Percentiles rank a stretch among this genome's conserved stretches.
Evolutionary conservation across 2,888 invertebrate species (phyloP).

Genomic region (Podabrus alpinus): DNA sequence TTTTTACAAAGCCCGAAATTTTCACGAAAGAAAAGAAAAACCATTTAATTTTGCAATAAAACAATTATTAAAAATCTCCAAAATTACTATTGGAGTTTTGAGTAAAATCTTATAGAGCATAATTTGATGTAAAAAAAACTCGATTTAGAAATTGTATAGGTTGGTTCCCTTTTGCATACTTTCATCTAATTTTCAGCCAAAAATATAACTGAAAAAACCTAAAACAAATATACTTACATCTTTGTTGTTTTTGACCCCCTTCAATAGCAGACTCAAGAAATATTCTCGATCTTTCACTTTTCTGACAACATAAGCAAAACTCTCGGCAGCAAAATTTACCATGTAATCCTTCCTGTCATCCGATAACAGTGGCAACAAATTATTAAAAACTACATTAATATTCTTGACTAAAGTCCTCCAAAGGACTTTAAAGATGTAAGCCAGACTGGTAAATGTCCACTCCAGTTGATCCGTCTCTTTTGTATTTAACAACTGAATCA

Average conservation of each 20-base stretch:
- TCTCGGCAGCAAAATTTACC: conserved; percentile 92
- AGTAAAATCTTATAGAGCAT: no score
- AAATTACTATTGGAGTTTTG: no score
- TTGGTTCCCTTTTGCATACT: no score
- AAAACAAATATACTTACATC: conserved; percentile 62
- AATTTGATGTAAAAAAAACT: no score
- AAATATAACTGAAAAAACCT: background rate
- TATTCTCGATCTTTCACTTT: conserved; percentile 80
- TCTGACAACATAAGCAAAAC: conserved; percentile 92
- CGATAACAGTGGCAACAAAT: conserved; percentile 76
- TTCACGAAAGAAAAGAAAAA: no score
- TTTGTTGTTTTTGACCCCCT: conserved; percentile 66
- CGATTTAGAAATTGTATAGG: background rate
- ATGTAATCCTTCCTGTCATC: conserved; percentile 81
- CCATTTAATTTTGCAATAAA: no score
- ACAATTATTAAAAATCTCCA: no score
- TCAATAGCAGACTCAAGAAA: conserved; percentile 72
- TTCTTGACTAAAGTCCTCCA: conserved; percentile 84
- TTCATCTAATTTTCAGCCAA: no score
- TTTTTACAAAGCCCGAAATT: no score
- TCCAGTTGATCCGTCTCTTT: conserved; percentile 86
- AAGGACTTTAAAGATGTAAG: conserved; percentile 88
- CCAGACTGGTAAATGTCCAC: conserved; percentile 82
- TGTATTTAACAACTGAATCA: conserved; percentile 72
- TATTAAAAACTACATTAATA: conserved; percentile 71